Percentiles rank a stretch among this genome's conserved stretches.
Evolutionary conservation across 2,797 vertebrate species (phyloP).

Genomic region (Sitta carolinensis): DNA sequence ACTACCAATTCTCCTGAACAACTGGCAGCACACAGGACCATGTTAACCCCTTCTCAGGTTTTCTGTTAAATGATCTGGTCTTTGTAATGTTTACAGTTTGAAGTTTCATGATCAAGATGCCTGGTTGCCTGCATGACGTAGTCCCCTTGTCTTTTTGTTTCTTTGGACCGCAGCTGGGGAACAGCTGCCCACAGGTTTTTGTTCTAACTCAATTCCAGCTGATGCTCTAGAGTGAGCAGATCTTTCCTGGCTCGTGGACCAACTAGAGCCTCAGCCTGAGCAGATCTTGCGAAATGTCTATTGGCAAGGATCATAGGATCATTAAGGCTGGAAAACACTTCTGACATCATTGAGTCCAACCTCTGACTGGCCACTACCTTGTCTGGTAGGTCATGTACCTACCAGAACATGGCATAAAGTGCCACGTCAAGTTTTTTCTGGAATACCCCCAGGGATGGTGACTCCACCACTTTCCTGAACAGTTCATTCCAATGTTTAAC

Average conservation of each 20-base stretch:
- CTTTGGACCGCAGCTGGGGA: neutral
- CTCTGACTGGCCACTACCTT: neutral
- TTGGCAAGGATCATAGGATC: neutral
- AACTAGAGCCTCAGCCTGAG: neutral
- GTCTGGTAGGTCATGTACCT: too few relatives aligned
- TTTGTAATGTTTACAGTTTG: neutral
- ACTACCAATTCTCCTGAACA: neutral
- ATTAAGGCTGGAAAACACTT: neutral
- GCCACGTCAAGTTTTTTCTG: neutral
- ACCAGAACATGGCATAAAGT: neutral
- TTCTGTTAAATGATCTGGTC: neutral
- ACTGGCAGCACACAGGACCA: neutral
- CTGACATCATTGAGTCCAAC: neutral
- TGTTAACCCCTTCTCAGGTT: neutral
- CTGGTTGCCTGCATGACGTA: neutral
- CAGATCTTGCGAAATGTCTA: neutral
- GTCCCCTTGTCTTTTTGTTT: neutral
- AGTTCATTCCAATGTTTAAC: neutral
- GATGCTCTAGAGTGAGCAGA: neutral
- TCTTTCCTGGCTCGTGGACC: neutral
- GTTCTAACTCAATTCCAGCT: fast-evolving
- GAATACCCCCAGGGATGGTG: neutral
- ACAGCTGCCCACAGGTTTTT: neutral
- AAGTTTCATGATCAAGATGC: neutral
- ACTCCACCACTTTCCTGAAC: neutral